phyloP scores from a whole-genome alignment of 2,888 invertebrate species.

The Trachelus stipa region DNA sequence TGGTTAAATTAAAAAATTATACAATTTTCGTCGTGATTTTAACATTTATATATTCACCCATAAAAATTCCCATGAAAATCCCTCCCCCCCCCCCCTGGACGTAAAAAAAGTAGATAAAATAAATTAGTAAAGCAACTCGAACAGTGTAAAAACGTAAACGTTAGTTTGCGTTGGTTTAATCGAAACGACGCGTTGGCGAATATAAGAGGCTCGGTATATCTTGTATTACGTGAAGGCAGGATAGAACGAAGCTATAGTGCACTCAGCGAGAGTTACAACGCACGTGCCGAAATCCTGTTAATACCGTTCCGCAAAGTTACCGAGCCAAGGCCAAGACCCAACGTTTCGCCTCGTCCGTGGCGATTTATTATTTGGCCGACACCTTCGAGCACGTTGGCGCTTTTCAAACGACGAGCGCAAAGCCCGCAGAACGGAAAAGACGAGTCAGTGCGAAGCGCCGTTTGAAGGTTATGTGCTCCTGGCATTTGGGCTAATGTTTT shows the following conservation, averaged over 20 bases:
- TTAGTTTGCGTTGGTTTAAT: not conserved
- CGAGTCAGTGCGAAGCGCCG: not conserved
- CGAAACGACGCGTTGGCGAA: not conserved
- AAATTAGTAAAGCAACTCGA: not conserved
- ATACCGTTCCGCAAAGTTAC: constrained; percentile 45
- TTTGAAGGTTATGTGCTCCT: not conserved
- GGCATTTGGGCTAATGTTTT: not conserved
- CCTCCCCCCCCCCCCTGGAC: fast-evolving
- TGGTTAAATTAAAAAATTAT: not conserved
- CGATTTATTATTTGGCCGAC: not conserved
- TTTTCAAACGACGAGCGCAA: not conserved
- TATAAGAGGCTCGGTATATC: not conserved
- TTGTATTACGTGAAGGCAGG: not conserved
- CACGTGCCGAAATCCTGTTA: constrained; percentile 61
- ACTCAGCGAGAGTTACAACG: constrained; percentile 47
- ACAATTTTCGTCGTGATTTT: no score
- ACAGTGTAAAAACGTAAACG: not conserved
- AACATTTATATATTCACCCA: no score
- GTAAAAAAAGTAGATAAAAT: not conserved
- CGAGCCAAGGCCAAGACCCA: constrained; percentile 51
- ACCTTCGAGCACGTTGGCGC: not conserved
- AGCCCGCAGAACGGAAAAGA: not conserved
- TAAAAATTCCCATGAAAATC: not conserved
- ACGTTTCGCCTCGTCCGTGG: constrained; percentile 4
- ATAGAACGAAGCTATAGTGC: constrained; percentile 26